Evolutionary conservation across 1,140 invertebrate species (phyloP).

Genomic region (Bombus impatiens): DNA sequence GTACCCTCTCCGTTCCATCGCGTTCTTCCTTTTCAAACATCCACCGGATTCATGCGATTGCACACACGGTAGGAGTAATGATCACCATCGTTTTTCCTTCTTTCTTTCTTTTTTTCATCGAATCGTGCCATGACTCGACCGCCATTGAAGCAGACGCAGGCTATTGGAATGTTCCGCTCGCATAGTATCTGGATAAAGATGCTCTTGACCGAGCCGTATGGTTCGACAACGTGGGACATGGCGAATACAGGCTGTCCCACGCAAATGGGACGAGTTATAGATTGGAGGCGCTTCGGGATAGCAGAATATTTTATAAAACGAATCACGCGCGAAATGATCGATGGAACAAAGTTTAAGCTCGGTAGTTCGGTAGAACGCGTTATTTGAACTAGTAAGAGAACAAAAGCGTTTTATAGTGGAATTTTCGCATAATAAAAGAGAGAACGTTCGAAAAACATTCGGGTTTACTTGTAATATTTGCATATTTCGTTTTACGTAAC

Average conservation of each 20-base stretch:
- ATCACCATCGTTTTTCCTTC: neutral
- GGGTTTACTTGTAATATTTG: too few relatives aligned
- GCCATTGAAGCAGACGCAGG: conserved; percentile 16
- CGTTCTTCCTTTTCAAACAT: neutral
- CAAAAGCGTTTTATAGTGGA: too few relatives aligned
- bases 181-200: conserved; percentile 1
- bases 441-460: too few relatives aligned
- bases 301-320: neutral
- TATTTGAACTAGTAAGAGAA: too few relatives aligned
- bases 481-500: too few relatives aligned
- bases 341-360: too few relatives aligned
- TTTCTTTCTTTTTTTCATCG: neutral
- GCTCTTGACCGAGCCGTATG: neutral
- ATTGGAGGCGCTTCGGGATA: neutral
- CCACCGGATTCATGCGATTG: neutral
- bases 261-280: neutral
- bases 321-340: neutral
- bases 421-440: too few relatives aligned
- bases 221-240: neutral
- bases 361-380: too few relatives aligned
- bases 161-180: neutral
- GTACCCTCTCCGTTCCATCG: neutral
- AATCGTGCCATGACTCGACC: neutral
- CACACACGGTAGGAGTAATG: neutral
- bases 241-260: neutral